Conservation (phyloP, 1,140 invertebrate genomes). For the Scaptomyza hsui region DNA sequence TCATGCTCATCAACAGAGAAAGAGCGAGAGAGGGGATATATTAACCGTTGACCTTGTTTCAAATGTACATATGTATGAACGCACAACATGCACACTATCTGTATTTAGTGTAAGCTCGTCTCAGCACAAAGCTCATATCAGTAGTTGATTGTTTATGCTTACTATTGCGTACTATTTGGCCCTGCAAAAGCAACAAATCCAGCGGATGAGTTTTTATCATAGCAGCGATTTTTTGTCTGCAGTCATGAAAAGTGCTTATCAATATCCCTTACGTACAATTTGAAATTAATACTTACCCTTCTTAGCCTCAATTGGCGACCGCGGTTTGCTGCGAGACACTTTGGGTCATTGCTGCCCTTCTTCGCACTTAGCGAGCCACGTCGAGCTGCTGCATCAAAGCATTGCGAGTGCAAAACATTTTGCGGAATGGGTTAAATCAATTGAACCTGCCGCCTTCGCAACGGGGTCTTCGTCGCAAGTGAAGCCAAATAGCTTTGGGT, state of each 20-base stretch:
- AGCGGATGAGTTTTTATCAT: too few species aligned
- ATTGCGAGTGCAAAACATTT: slow-evolving; percentile 47
- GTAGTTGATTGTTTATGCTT: neutral
- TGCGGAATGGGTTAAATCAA: slow-evolving; percentile 39
- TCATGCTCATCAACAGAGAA: neutral
- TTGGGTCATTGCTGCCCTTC: slow-evolving; percentile 19
- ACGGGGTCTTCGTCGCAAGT: neutral
- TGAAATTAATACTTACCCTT: too few species aligned
- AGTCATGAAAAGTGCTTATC: too few species aligned
- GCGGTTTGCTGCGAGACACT: neutral
- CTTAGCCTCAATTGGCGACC: too few species aligned
- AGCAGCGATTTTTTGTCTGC: too few species aligned
- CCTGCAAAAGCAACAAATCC: neutral
- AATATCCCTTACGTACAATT: too few species aligned
- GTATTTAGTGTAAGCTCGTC: neutral
- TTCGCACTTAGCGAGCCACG: slow-evolving; percentile 1
- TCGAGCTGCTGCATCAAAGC: slow-evolving; percentile 23
- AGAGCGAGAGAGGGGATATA: neutral
- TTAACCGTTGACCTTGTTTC: too few species aligned
- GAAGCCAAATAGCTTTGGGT: slow-evolving; percentile 15
- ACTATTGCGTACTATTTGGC: neutral
- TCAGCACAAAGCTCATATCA: slow-evolving; percentile 1
- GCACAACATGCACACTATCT: too few species aligned
- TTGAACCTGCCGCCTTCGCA: slow-evolving; percentile 18
- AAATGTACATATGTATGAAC: too few species aligned